Percentiles rank a stretch among this genome's conserved stretches.
Conservation (phyloP, 2,888 invertebrate species). For the Schizaphis graminum region DNA sequence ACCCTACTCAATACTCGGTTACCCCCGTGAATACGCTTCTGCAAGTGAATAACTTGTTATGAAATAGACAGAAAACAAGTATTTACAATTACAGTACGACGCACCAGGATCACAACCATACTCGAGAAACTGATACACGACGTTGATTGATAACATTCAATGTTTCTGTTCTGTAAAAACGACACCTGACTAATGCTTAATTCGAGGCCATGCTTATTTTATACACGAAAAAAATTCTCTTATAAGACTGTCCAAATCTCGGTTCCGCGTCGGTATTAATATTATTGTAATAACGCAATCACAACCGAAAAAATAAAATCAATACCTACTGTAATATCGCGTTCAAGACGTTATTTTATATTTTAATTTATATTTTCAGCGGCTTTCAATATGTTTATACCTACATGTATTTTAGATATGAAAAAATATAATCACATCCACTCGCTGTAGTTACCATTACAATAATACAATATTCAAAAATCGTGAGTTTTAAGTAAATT, state of each 20-base stretch:
- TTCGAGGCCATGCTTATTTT: neutral
- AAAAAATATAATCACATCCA: neutral
- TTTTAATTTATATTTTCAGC: neutral
- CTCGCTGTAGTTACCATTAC: neutral
- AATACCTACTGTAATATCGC: neutral
- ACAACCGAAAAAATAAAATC: neutral
- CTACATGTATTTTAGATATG: neutral
- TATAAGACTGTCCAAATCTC: neutral
- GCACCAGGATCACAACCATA: neutral
- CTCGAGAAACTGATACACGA: neutral
- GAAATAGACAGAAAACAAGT: neutral
- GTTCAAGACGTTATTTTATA: neutral
- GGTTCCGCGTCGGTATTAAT: neutral
- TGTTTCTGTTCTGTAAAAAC: neutral
- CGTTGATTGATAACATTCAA: slow-evolving; percentile 8
- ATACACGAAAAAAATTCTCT: neutral
- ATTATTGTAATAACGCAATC: neutral
- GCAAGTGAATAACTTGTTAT: neutral
- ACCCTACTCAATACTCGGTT: neutral
- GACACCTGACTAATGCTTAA: neutral
- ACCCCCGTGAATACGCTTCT: neutral
- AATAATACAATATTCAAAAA: neutral
- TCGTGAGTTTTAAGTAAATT: neutral
- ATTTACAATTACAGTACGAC: neutral
- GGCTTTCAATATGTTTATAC: neutral